A percentile compares a stretch with the other conserved stretches of the same genome.
These are phyloP conservation scores for Oriolus oriolus DNA, from an alignment of 2,113 vertebrate species.

Conservation along the genomic window DNA sequence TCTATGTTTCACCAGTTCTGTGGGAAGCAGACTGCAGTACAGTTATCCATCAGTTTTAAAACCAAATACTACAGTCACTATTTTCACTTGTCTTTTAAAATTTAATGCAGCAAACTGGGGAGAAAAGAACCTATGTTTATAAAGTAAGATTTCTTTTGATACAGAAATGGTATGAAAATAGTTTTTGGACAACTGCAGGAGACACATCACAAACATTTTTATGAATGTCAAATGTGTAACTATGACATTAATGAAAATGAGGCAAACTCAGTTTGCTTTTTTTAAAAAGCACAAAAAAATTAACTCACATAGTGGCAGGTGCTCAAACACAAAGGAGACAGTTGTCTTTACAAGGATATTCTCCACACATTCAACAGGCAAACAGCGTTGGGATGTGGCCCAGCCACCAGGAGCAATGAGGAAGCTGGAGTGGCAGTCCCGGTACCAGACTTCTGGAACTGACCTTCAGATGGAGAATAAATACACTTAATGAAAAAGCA, in stretches of 20 bases:
- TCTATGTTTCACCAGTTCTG: not conserved
- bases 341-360: not conserved
- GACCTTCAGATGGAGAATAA: not conserved
- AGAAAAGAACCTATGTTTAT: not conserved
- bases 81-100: not conserved
- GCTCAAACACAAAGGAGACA: not conserved
- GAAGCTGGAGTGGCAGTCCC: not conserved
- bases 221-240: not conserved
- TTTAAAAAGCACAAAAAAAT: not conserved
- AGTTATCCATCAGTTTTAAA: not conserved
- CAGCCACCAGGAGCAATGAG: not conserved
- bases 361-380: not conserved
- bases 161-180: not conserved
- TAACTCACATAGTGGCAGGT: not conserved
- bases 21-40: not conserved
- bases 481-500: not conserved
- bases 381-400: fast-evolving
- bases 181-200: not conserved
- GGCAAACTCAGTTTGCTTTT: not conserved
- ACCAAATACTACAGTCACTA: not conserved
- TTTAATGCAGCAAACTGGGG: not conserved
- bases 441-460: not conserved
- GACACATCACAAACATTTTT: not conserved
- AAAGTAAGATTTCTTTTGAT: not conserved
- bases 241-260: not conserved